phyloP scores from a whole-genome alignment of 2,888 invertebrate genomes.

The Azorinus chamasolen region DNA sequence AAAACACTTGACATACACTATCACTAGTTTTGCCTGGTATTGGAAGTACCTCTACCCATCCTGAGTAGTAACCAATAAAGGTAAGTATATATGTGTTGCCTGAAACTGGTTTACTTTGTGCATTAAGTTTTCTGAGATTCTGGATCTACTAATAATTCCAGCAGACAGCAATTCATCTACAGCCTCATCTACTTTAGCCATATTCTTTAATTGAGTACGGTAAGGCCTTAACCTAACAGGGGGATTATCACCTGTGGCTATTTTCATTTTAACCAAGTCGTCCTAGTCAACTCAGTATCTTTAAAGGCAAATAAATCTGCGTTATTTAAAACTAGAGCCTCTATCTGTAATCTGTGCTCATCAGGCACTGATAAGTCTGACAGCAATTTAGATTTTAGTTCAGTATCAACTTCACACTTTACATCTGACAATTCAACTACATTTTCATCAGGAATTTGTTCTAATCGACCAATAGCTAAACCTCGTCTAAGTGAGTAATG shows the following conservation, averaged over 20 bases:
- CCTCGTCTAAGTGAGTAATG: slow-evolving; percentile 14
- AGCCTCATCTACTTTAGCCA: neutral
- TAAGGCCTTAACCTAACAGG: slow-evolving; percentile 1
- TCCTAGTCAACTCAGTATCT: slow-evolving; percentile 1
- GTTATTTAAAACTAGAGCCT: slow-evolving; percentile 12
- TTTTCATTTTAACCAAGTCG: slow-evolving; percentile 3
- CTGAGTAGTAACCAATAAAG: slow-evolving; percentile 16
- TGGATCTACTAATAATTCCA: slow-evolving; percentile 2
- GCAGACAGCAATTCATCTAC: neutral
- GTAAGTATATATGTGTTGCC: slow-evolving; percentile 37
- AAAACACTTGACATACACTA: slow-evolving; percentile 5
- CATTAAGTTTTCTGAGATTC: slow-evolving; percentile 4
- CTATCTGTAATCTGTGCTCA: neutral
- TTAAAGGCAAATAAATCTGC: slow-evolving; percentile 23
- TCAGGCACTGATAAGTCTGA: too few relatives aligned
- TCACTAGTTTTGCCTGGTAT: slow-evolving; percentile 20
- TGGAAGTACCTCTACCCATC: slow-evolving; percentile 18
- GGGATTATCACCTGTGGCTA: slow-evolving; percentile 6
- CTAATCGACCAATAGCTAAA: slow-evolving; percentile 3
- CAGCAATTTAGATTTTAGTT: too few relatives aligned
- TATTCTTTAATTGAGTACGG: neutral
- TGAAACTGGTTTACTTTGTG: slow-evolving; percentile 1
- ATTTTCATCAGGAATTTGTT: neutral
- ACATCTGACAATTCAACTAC: neutral
- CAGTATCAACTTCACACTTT: too few relatives aligned